phyloP scores from a whole-genome alignment of 2,888 invertebrate genomes.

The Exephanes ischioxanthus region DNA sequence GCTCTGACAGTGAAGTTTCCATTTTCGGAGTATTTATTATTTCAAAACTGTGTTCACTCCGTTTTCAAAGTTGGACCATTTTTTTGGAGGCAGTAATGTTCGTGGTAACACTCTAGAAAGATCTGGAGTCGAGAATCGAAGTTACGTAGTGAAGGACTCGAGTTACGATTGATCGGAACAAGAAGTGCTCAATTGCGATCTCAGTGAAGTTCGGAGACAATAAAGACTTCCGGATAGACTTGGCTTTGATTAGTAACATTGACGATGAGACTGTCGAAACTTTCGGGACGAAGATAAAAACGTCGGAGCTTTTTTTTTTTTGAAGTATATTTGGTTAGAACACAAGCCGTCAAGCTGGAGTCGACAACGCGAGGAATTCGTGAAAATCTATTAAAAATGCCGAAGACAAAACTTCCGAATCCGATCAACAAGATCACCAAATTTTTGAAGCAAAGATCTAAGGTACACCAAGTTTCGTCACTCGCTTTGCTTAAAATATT shows the following conservation, averaged over 20 bases:
- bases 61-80: too few species aligned
- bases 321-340: not conserved
- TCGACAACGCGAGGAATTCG: conserved; percentile 37
- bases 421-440: conserved; percentile 84
- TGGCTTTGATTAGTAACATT: not conserved
- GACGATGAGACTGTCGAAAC: not conserved
- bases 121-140: not conserved
- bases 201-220: not conserved
- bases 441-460: conserved; percentile 85
- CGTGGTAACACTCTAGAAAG: conserved; percentile 53
- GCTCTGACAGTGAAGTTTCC: too few species aligned
- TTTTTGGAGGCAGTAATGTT: not conserved
- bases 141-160: conserved; percentile 26
- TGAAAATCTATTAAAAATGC: conserved; percentile 78
- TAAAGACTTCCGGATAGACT: not conserved
- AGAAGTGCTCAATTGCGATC: not conserved
- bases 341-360: conserved; percentile 50
- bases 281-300: not conserved
- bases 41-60: too few species aligned
- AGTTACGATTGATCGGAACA: conserved; percentile 13
- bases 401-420: conserved; percentile 83
- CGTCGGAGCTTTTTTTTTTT: not conserved
- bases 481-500: not conserved
- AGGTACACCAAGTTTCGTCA: conserved; percentile 79
- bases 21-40: too few species aligned